These are phyloP conservation scores for Saccopteryx bilineata DNA, from an alignment of 2,113 vertebrate genomes.

Conservation along the genomic window DNA sequence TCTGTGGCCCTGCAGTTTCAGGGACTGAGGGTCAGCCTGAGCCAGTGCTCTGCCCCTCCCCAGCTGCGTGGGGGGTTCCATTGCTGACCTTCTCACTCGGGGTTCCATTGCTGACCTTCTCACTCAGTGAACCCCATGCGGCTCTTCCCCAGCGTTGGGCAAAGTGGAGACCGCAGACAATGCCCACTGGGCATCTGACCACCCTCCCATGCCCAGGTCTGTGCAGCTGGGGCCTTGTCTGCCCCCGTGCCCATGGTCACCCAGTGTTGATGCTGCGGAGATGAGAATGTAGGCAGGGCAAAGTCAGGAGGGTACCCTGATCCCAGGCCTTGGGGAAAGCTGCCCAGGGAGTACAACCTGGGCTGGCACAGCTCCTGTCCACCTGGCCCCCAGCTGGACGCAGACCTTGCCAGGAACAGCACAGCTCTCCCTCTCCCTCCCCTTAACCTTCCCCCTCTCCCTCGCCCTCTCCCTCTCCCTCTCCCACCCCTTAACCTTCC, in stretches of 20 bases:
- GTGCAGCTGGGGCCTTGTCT: neutral
- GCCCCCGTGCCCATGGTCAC: neutral
- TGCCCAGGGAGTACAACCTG: rapidly evolving
- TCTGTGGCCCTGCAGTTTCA: neutral
- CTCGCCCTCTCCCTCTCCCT: no score
- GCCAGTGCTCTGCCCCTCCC: neutral
- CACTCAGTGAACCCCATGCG: rapidly evolving
- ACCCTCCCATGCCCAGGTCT: neutral
- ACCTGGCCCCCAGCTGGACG: neutral
- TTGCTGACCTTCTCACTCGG: neutral
- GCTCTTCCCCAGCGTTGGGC: neutral
- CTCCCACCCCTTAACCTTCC: no score
- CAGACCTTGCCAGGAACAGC: neutral
- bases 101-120: neutral
- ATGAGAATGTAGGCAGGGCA: neutral
- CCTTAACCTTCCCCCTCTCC: neutral
- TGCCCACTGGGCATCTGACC: neutral
- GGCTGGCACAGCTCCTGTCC: neutral
- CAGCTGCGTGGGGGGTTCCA: no score
- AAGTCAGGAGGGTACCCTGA: neutral
- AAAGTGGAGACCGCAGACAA: neutral
- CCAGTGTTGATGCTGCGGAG: neutral
- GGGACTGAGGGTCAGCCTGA: neutral
- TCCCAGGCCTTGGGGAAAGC: neutral
- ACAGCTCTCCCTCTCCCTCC: no score